Conservation (phyloP, 2,113 vertebrate genomes). For the Pseudorectes ferrugineus region DNA sequence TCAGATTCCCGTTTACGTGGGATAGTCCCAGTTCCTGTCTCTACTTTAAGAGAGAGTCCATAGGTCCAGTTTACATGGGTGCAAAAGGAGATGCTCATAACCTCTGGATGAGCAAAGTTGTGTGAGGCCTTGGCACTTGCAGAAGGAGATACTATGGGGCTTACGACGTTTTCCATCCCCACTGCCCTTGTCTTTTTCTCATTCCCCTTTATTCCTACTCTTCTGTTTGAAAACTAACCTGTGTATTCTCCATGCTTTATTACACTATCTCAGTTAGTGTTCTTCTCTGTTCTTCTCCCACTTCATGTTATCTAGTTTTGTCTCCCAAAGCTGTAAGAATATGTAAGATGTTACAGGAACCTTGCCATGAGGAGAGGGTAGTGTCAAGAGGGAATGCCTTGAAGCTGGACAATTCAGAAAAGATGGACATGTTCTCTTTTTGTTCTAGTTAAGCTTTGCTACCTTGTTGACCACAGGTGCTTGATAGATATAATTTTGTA, state of each 20-base stretch:
- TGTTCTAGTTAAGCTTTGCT: not conserved
- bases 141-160: not conserved
- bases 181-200: not conserved
- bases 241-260: not conserved
- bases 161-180: fast-evolving
- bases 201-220: not conserved
- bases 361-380: not conserved
- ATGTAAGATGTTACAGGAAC: not conserved
- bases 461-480: not conserved
- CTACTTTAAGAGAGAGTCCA: not conserved
- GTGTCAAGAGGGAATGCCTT: not conserved
- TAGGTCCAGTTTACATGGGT: not conserved
- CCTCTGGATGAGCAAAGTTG: not conserved
- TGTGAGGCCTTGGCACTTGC: not conserved
- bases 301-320: not conserved
- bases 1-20: not conserved
- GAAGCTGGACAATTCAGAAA: not conserved
- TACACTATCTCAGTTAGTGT: not conserved
- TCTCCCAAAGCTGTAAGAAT: not conserved
- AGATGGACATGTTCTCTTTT: not conserved
- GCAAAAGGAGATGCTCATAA: not conserved
- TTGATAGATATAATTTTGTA: not conserved
- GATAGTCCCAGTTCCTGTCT: not conserved
- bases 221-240: not conserved
- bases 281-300: not conserved